Evolutionary conservation across 2,888 invertebrate genomes (phyloP).

Genomic region (Cephus sareptanus): DNA sequence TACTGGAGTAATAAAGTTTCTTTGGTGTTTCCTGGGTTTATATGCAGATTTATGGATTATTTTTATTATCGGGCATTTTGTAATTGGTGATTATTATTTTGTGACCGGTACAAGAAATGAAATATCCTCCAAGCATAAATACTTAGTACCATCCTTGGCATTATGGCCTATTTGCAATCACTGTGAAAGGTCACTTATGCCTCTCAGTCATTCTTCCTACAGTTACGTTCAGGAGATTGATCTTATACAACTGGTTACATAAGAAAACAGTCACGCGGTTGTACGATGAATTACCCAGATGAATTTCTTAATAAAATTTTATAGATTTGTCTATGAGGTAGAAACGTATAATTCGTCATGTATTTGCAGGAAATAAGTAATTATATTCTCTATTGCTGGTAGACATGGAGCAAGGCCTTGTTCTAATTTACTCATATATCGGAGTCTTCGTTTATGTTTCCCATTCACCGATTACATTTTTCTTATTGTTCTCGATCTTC

Average conservation of each 20-base stretch:
- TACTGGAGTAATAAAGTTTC: background rate
- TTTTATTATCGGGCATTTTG: background rate
- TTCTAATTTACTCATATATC: background rate
- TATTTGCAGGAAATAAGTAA: background rate
- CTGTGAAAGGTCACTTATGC: background rate
- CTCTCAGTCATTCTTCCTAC: background rate
- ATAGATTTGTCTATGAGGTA: background rate
- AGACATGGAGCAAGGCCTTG: background rate
- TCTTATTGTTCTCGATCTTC: background rate
- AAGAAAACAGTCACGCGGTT: background rate
- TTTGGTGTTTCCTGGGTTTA: background rate
- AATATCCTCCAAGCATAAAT: background rate
- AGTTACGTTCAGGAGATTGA: background rate
- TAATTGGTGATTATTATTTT: background rate
- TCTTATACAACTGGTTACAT: background rate
- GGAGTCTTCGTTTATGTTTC: background rate
- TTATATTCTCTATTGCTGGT: background rate
- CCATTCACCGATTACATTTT: background rate
- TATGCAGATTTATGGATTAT: background rate
- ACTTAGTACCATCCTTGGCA: background rate
- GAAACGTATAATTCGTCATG: background rate
- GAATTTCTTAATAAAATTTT: background rate
- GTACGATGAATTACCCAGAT: background rate
- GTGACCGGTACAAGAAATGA: background rate
- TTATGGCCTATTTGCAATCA: conserved; percentile 1